These are phyloP conservation scores for Xiphophorus hellerii DNA, from an alignment of 2,113 vertebrate species.

Conservation along the genomic window DNA sequence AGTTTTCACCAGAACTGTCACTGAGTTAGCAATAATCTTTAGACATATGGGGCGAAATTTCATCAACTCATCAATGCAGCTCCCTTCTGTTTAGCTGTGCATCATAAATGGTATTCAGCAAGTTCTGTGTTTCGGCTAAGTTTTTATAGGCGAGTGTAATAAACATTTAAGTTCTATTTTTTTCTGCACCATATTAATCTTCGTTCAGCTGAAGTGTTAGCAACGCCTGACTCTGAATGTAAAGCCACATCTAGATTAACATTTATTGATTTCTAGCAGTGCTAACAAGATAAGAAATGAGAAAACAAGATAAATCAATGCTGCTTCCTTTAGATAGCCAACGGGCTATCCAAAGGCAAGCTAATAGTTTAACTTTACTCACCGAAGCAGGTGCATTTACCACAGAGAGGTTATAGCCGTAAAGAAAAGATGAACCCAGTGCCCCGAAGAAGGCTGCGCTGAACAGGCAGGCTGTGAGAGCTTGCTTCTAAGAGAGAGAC, in stretches of 20 bases:
- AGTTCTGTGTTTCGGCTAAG: background rate
- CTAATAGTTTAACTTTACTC: conserved; percentile 80
- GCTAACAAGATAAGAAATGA: conserved; percentile 1
- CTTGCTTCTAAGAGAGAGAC: conserved; percentile 65
- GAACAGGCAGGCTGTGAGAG: conserved; percentile 83
- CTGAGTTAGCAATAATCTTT: too few relatives aligned
- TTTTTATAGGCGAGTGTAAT: background rate
- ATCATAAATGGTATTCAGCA: background rate
- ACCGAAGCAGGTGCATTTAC: conserved; percentile 88
- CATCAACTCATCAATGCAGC: background rate
- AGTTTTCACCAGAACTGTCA: background rate
- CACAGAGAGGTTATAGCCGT: conserved; percentile 91
- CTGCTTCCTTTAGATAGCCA: background rate
- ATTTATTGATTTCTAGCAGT: conserved; percentile 26
- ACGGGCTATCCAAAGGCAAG: background rate
- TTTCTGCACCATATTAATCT: background rate
- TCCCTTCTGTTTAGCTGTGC: background rate
- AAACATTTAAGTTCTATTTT: background rate
- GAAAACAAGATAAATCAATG: conserved; percentile 16
- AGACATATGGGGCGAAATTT: background rate
- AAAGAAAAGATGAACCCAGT: conserved; percentile 91
- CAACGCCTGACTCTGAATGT: background rate
- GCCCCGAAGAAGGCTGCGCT: conserved; percentile 84
- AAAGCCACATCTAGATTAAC: background rate
- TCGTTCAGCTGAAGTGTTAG: background rate